Percentiles rank a stretch among this genome's conserved stretches.
These are phyloP conservation scores for Temnothorax nylanderi DNA, from an alignment of 1,140 invertebrate species.

Conservation along the genomic window DNA sequence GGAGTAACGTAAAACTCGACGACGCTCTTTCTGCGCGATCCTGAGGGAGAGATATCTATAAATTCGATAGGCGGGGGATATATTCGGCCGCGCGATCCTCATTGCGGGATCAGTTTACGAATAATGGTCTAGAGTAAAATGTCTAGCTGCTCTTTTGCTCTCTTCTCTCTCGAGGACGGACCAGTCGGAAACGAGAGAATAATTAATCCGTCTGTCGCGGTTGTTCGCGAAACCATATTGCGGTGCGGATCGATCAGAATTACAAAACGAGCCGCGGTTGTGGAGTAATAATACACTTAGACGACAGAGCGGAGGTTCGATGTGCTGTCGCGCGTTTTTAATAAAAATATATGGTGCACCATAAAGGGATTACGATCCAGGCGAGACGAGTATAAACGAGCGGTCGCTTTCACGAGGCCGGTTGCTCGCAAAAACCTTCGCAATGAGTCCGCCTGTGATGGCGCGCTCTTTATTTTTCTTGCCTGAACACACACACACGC, in stretches of 20 bases:
- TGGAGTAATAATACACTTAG: not conserved
- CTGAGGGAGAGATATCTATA: slow-evolving; percentile 38
- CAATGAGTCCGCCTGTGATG: not conserved
- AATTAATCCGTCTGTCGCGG: slow-evolving; percentile 44
- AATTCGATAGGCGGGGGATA: slow-evolving; percentile 36
- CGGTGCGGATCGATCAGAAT: slow-evolving; percentile 30
- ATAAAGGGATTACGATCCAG: slow-evolving; percentile 44
- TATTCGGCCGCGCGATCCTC: not conserved
- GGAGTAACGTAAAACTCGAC: slow-evolving; percentile 28
- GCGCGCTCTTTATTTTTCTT: slow-evolving; percentile 37
- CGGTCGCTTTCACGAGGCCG: not conserved
- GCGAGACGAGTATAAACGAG: slow-evolving; percentile 19
- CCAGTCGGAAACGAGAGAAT: slow-evolving; percentile 18
- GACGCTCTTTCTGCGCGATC: not conserved
- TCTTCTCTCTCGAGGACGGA: not conserved
- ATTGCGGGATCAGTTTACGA: slow-evolving; percentile 28
- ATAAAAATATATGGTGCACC: slow-evolving; percentile 44
- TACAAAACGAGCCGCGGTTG: not conserved
- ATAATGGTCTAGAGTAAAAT: slow-evolving; percentile 38
- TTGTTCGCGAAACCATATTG: not conserved
- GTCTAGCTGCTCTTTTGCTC: not conserved
- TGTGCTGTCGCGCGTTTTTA: not conserved
- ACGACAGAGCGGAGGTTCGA: not conserved
- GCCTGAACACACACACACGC: not conserved
- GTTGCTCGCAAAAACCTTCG: slow-evolving; percentile 8